phyloP scores from a whole-genome alignment of 2,797 vertebrate genomes.

The Sarcophilus harrisii region DNA sequence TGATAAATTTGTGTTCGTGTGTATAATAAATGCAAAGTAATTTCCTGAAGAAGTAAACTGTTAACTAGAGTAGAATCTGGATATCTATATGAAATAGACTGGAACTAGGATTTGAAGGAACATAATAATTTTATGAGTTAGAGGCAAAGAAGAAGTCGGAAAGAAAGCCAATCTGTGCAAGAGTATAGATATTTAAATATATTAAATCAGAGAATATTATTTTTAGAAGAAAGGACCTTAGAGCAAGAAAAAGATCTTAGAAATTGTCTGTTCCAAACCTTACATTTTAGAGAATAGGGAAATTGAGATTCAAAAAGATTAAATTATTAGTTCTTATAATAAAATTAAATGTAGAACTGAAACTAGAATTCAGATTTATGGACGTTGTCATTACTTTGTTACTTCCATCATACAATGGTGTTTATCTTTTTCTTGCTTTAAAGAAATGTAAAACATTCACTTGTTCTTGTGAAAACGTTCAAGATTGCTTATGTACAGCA shows the following conservation, averaged over 20 bases:
- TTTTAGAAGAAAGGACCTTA: not conserved
- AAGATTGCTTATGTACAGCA: slow-evolving; percentile 76
- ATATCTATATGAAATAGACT: not conserved
- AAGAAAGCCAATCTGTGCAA: not conserved
- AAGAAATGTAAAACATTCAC: slow-evolving; percentile 80
- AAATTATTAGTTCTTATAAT: not conserved
- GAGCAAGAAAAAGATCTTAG: not conserved
- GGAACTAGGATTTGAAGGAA: not conserved
- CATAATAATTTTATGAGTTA: not conserved
- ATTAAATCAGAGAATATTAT: not conserved
- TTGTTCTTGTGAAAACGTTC: slow-evolving; percentile 75
- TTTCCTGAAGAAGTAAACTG: not conserved
- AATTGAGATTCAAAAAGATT: not conserved
- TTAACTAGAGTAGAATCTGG: not conserved
- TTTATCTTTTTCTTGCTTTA: slow-evolving; percentile 52
- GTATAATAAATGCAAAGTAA: not conserved
- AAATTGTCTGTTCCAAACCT: not conserved
- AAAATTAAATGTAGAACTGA: not conserved
- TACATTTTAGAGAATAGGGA: not conserved
- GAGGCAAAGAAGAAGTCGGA: not conserved
- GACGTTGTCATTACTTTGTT: slow-evolving; percentile 24
- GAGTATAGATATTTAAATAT: not conserved
- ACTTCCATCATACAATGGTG: slow-evolving; percentile 17
- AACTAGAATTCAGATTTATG: not conserved
- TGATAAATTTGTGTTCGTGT: not conserved